Evolutionary conservation across 2,113 vertebrate genomes (phyloP).

Genomic region (Tetraodon nigroviridis): DNA sequence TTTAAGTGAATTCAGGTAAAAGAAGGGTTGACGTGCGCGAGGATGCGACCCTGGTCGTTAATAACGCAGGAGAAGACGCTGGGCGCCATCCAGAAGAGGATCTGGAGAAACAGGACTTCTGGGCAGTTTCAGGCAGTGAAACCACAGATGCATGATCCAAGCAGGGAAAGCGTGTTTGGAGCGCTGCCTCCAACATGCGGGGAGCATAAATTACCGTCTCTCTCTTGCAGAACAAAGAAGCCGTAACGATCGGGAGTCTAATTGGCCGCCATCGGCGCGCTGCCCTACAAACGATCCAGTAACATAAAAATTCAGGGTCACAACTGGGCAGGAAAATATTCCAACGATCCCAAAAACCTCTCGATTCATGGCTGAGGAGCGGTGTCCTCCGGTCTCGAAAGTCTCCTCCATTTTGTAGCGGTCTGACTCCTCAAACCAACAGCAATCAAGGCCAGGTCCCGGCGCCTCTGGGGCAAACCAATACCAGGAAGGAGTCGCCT

Average conservation of each 20-base stretch:
- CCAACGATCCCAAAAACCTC: no score
- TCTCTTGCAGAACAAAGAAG: no score
- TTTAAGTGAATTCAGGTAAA: conserved; percentile 33
- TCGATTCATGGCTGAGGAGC: no score
- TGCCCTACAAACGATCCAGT: no score
- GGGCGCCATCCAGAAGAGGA: conserved; percentile 28
- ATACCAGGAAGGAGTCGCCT: conserved; percentile 47
- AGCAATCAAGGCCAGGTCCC: conserved; percentile 57
- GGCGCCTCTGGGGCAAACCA: conserved; percentile 41
- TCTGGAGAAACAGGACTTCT: conserved; percentile 37
- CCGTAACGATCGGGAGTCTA: no score
- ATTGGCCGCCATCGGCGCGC: no score
- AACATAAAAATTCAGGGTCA: no score
- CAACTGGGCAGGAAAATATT: no score
- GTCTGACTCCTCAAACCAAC: conserved; percentile 41
- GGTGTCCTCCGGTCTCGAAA: not conserved
- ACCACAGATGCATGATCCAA: conserved; percentile 46
- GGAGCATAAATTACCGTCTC: conserved; percentile 21
- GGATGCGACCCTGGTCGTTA: conserved; percentile 38
- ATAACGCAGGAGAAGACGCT: conserved; percentile 41
- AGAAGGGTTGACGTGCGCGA: not conserved
- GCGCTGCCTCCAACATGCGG: conserved; percentile 19
- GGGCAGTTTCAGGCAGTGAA: conserved; percentile 54
- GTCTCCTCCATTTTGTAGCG: not conserved
- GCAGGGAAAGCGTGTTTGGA: conserved; percentile 38